Conservation (phyloP, 23 tunicate genomes). For the Diplosoma virens region DNA sequence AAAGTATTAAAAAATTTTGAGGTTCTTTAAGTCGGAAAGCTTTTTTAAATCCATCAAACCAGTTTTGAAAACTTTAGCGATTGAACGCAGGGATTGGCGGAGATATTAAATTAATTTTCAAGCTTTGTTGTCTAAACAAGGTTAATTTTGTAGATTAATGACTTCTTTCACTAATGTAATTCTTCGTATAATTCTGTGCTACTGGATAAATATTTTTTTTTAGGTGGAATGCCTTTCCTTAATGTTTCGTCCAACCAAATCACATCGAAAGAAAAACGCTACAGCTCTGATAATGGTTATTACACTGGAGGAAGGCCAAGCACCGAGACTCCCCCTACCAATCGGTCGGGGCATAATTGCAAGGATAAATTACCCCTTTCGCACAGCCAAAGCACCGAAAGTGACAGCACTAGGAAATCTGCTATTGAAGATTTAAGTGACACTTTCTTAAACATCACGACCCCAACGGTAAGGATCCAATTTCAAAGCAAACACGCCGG, state of each 20-base stretch:
- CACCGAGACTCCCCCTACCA: conserved; percentile 28
- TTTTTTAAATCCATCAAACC: no score
- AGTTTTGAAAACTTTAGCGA: no score
- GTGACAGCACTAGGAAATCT: conserved; percentile 6
- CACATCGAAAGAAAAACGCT: conserved; percentile 5
- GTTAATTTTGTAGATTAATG: no score
- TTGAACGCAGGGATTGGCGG: no score
- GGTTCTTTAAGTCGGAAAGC: no score
- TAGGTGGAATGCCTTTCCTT: conserved; percentile 22
- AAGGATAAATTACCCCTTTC: conserved; percentile 1
- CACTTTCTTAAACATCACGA: conserved; percentile 3
- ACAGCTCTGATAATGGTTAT: conserved; percentile 50
- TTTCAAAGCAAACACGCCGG: no score
- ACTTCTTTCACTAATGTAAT: no score
- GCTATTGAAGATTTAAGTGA: conserved; percentile 23
- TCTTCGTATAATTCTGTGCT: no score
- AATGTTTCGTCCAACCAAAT: neutral
- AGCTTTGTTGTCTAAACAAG: no score
- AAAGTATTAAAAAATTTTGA: no score
- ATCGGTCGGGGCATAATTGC: neutral
- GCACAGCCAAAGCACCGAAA: neutral
- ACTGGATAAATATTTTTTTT: neutral
- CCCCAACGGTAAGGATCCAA: conserved; percentile 39
- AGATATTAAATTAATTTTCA: no score
- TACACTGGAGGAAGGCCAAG: conserved; percentile 38